These are phyloP conservation scores for Ferrisia virgata DNA, from an alignment of 2,888 invertebrate genomes.

Conservation along the genomic window DNA sequence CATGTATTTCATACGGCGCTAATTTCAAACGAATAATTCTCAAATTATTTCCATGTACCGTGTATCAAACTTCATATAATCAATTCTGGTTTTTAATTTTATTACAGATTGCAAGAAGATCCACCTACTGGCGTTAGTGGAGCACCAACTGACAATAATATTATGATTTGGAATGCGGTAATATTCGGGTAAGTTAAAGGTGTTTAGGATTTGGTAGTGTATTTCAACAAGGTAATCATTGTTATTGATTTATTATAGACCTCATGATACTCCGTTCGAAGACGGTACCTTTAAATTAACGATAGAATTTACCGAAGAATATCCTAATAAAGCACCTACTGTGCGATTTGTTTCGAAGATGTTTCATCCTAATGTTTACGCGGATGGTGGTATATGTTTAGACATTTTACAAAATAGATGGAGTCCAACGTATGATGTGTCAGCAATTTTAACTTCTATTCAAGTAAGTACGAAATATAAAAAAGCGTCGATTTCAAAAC, in stretches of 20 bases:
- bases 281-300: slow-evolving; percentile 99
- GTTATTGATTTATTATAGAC: slow-evolving; percentile 54
- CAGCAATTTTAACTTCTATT: slow-evolving; percentile 99
- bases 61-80: not conserved
- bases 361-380: slow-evolving; percentile 99
- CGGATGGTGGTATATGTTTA: slow-evolving; percentile 98
- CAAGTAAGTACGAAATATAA: slow-evolving; percentile 46
- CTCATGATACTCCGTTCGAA: slow-evolving; percentile 96
- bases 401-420: slow-evolving; percentile 99
- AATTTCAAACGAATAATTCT: not conserved
- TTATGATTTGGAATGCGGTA: slow-evolving; percentile 99
- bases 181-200: slow-evolving; percentile 74
- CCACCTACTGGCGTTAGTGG: slow-evolving; percentile 99
- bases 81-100: not conserved
- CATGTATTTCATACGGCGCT: too few relatives aligned
- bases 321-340: slow-evolving; percentile 99
- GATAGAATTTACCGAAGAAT: slow-evolving; percentile 99
- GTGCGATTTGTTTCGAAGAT: slow-evolving; percentile 99
- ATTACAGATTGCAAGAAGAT: slow-evolving; percentile 83
- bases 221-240: not conserved
- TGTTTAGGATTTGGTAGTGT: not conserved
- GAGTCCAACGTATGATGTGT: slow-evolving; percentile 99
- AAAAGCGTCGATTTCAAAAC: too few relatives aligned
- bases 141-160: slow-evolving; percentile 99
- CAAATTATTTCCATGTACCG: not conserved